Evolutionary conservation across 2,888 invertebrate genomes (phyloP), one percentile per base, ranked within the genome.

Genomic region (Andrena chrysosceles): DNA sequence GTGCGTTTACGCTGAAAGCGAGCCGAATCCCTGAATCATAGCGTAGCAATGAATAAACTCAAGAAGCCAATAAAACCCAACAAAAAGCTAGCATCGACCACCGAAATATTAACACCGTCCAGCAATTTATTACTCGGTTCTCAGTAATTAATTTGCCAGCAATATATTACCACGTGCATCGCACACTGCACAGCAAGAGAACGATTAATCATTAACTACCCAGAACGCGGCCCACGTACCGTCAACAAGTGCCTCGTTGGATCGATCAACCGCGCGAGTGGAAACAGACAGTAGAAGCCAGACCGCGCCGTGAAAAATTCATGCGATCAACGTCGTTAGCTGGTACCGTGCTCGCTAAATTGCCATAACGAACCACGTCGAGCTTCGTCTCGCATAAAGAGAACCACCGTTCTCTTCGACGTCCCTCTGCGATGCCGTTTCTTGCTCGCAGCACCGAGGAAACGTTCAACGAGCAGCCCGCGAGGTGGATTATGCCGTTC

Each of bases 311-410:
- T 54, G 54, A 26, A 69, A 52, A 52, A 76, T 52, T 56, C 33
- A 64, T 29, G 31, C 67, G 52, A 66, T 66, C 49, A 66, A 31
- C 67, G 67, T 67, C 52, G 67, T 31, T 13, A 13, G 31, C 4
- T 49, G 13, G n/a, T 8, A 10, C 54, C 54, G 20, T 23, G 54
- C 20, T 31, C 13, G 52, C 48, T 67, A 13, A 67, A 67, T 31
- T 31, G 29, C 29, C 48, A 52, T 67, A 67, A 67, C 67, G 67
- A 67, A 67, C 13, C 31, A 20, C n/a, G 52, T 2, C 54, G 23
- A 35, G 67, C 49, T 13, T 49, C 66, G 49, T 66, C 31, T 4
- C 52, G 52, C 67, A 67, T 67, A 67, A 67, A 67, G 42, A 67
- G 52, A 20, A 52, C 31, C 67, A 8, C 13, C 52, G 20, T 54